Percentiles rank a stretch among this genome's conserved stretches.
Evolutionary conservation across 2,113 vertebrate species (phyloP).

Genomic region (Bubalus kerabau): DNA sequence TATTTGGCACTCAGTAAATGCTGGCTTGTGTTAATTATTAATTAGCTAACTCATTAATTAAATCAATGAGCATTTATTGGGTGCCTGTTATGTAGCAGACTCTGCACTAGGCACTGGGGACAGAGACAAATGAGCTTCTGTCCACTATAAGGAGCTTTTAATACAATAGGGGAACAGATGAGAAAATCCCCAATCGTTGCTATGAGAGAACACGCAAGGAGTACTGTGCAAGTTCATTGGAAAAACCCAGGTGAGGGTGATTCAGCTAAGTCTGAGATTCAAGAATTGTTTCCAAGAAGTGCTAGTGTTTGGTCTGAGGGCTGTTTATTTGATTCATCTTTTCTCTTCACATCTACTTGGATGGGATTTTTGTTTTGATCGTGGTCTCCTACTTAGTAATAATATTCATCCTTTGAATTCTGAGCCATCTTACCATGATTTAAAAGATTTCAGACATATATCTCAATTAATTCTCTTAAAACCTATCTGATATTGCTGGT

Average conservation of each 20-base stretch:
- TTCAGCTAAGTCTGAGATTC: background rate
- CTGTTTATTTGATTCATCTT: background rate
- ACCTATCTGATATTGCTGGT: background rate
- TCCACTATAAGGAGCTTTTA: background rate
- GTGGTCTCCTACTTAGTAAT: background rate
- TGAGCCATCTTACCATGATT: background rate
- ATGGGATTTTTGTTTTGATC: background rate
- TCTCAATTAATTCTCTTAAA: background rate
- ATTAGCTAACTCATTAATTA: background rate
- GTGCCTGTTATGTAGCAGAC: background rate
- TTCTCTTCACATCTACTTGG: background rate
- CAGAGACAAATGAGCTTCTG: background rate
- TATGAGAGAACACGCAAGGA: background rate
- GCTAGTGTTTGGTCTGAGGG: background rate
- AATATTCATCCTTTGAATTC: background rate
- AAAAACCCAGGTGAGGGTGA: background rate
- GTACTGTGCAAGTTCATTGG: background rate
- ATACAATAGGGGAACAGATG: background rate
- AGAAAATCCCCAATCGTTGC: background rate
- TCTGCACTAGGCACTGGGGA: background rate
- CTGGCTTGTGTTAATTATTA: background rate
- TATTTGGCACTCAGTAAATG: background rate
- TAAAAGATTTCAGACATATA: background rate
- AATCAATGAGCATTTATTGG: background rate
- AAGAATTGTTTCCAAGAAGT: background rate